Conservation (phyloP, 37 sponge, comb jelly and placozoan genomes). For the Mnemiopsis leidyi region DNA sequence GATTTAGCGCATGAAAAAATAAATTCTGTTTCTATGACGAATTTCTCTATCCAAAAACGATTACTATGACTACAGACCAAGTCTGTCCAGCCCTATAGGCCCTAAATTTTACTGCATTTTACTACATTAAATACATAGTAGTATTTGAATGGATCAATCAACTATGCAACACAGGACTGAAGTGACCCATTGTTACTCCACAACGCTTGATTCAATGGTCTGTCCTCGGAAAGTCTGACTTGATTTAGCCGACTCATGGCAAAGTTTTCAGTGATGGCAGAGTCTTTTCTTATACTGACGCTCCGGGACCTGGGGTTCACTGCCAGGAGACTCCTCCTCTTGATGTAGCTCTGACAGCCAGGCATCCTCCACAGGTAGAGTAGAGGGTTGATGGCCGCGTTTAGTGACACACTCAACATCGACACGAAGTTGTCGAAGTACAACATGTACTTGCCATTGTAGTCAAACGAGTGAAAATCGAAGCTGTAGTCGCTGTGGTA, state of each 20-base stretch:
- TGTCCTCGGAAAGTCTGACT: neutral
- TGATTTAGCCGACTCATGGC: neutral
- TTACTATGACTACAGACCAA: too few species aligned
- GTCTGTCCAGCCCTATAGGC: too few species aligned
- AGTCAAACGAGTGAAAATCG: constrained; percentile 30
- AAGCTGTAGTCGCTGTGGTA: constrained; percentile 27
- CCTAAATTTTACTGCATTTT: too few species aligned
- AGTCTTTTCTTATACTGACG: neutral
- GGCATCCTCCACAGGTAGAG: constrained; percentile 44
- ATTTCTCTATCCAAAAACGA: too few species aligned
- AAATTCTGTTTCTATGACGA: too few species aligned
- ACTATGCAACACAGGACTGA: too few species aligned
- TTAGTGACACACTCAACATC: constrained; percentile 17
- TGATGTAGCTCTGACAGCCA: neutral
- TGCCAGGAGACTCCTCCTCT: neutral
- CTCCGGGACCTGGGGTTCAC: neutral
- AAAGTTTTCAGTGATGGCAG: neutral
- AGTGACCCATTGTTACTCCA: neutral
- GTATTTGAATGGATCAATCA: too few species aligned
- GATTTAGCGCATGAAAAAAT: too few species aligned
- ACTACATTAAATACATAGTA: too few species aligned
- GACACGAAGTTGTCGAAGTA: constrained; percentile 28
- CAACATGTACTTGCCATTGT: neutral
- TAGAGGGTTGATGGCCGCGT: constrained; percentile 17
- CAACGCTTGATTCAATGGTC: neutral